phyloP scores from a whole-genome alignment of 2,113 vertebrate species.

The Mobula hypostoma region DNA sequence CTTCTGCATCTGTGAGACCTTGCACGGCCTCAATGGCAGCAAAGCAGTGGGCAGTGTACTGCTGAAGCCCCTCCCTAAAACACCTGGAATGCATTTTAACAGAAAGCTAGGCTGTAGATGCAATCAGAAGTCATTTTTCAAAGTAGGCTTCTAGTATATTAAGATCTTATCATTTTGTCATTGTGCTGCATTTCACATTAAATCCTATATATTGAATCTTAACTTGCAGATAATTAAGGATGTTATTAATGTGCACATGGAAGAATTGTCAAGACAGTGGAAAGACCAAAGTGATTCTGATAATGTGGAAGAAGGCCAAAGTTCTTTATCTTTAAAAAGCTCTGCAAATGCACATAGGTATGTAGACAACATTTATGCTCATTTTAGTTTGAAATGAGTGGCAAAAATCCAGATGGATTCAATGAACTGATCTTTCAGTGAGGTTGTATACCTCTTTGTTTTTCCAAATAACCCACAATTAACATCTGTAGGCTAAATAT shows the following conservation, averaged over 20 bases:
- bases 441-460: not conserved
- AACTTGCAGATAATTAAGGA: conserved; percentile 78
- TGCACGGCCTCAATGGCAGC: too few relatives aligned
- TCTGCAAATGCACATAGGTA: conserved; percentile 60
- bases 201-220: conserved; percentile 20
- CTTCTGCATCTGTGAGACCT: too few relatives aligned
- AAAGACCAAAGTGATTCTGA: conserved; percentile 62
- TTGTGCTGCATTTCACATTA: not conserved
- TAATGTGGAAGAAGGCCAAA: conserved; percentile 49
- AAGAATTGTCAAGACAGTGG: conserved; percentile 79
- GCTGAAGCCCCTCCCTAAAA: too few relatives aligned
- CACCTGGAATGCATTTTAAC: too few relatives aligned
- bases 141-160: not conserved
- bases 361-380: not conserved
- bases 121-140: not conserved
- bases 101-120: too few relatives aligned
- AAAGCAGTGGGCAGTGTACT: too few relatives aligned
- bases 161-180: not conserved
- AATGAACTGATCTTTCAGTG: not conserved
- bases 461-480: conserved; percentile 45
- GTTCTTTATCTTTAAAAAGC: conserved; percentile 45
- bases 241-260: conserved; percentile 87
- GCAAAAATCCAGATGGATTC: not conserved
- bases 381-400: not conserved
- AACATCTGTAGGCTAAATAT: not conserved